Evolutionary conservation across 2,888 invertebrate genomes (phyloP), one percentile per base, ranked within the genome.

Genomic region (Latrodectus elegans): DNA sequence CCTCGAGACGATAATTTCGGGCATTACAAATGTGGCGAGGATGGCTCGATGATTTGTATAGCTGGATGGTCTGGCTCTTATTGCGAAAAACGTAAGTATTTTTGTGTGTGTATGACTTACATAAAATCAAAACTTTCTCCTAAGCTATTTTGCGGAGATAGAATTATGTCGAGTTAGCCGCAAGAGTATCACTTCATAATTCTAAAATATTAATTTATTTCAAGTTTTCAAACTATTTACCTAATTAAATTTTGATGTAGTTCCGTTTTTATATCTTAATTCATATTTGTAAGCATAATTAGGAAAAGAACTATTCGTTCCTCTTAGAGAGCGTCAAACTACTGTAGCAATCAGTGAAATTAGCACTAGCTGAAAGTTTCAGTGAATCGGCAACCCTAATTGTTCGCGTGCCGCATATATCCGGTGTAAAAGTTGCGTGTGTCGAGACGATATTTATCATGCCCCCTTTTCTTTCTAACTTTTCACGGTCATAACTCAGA

Each of bases 1-100:
- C 96, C 98, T 89, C 94, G 97, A 89, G 95, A 98, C 93, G 98
- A 98, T 94, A 95, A 95, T 92, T 97, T 98, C 93, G 98, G 99
- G 67, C 98, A 98, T 94, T 97, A 97, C 94, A 95, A 95, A 90
- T 99, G 98, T 94, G 93, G 94, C 83, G 76, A 79, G 12, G 65
- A 80, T 4, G 98, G 98, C 90, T 96, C 96, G 93, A 98, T 97
- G 93, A 95, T 95, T 91, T 99, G 98, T 93, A 95, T 97, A 92
- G 95, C 95, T 89, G 98, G 98, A 91, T 98, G 98, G 98, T 51
- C 49, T 3, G 73, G 53, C n/a, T n/a, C 51, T 52, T 73, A 73
- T 15, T 73, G 73, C 52, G 22, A 53, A 51, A n/a, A 12, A 51
- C 52, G 73, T 73, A 17, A 73, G 73, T 73, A 11, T 52, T 11